A percentile compares a stretch with the other conserved stretches of the same genome.
phyloP scores from a whole-genome alignment of 2,113 vertebrate species.

The Dendropsophus ebraccatus region DNA sequence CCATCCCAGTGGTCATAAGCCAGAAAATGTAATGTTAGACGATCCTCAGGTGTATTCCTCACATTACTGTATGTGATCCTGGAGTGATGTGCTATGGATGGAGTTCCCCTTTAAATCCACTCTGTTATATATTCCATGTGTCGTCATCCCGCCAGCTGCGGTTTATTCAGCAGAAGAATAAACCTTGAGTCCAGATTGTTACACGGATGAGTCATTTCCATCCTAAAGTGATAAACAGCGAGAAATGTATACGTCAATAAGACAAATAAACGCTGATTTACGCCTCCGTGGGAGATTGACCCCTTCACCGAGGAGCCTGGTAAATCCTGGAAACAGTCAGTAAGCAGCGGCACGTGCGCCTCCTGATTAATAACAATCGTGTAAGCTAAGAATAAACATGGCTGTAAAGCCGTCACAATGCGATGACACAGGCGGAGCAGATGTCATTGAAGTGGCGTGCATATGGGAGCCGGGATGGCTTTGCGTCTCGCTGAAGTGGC shows the following conservation, averaged over 20 bases:
- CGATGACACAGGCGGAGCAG: not conserved
- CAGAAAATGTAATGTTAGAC: too few relatives aligned
- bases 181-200: not conserved
- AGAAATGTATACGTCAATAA: not conserved
- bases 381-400: slow-evolving; percentile 29
- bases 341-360: slow-evolving; percentile 29
- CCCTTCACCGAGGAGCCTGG: not conserved
- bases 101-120: too few relatives aligned
- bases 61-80: too few relatives aligned
- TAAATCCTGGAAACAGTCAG: not conserved
- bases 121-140: too few relatives aligned
- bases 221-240: not conserved
- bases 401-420: not conserved
- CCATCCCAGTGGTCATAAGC: too few relatives aligned
- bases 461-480: slow-evolving; percentile 4
- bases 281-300: not conserved
- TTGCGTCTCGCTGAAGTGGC: not conserved
- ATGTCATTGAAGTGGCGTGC: slow-evolving; percentile 6
- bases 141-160: not conserved
- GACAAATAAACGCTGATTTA: not conserved
- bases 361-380: slow-evolving; percentile 40
- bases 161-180: not conserved
- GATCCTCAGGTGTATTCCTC: too few relatives aligned
- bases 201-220: not conserved
- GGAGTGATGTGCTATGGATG: too few relatives aligned